Evolutionary conservation across 2,113 vertebrate genomes (phyloP), one percentile per base, ranked within the genome.

Genomic region (Sinocyclocheilus anophthalmus): DNA sequence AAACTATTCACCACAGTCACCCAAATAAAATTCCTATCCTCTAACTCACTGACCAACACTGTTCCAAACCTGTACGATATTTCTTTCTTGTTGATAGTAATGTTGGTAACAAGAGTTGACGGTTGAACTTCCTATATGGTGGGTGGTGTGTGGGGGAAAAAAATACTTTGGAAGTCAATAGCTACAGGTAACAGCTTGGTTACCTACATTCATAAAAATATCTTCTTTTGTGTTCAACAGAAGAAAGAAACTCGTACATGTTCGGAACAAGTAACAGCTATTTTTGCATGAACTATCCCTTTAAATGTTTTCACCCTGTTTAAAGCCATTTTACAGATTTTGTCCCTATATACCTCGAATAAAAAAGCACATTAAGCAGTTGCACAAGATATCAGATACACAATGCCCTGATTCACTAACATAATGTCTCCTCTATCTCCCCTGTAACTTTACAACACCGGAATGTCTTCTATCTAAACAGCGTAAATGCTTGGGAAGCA

Each of bases 401-500:
- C 57, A 81, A 81, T 1, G 59, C 37, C 16, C 39, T 48, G 79
- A 81, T 67, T 26, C 2, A 45, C 55, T n/a, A 79, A 61, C 79
- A 76, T 50, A 14, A 14, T 26, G 59, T 61, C 42, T 26, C 26
- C 26, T n/a, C 26, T 24, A 67, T 48, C 78, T 30, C 59, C 63
- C 42, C 8, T 0, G 39, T 24, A 81, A 65, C 39, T 42, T 14
- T 48, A 50, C 33, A 48, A 55, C 67, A 55, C 26, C 20, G 26
- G 26, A 26, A 26, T 26, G 24, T 50, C 59, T n/a, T n/a, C 3
- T 26, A 87, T 53, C 30, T 82, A 87, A 85, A 89, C 83, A 72
- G 50, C 12, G 39, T 80, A 83, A 85, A 87, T 84, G 83, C 88
- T 83, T 70, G 37, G 16, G 76, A 88, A 79, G 81, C 69, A 81